These are phyloP conservation scores for Lacanobia oleracea DNA, from an alignment of 2,888 invertebrate genomes.

Conservation along the genomic window DNA sequence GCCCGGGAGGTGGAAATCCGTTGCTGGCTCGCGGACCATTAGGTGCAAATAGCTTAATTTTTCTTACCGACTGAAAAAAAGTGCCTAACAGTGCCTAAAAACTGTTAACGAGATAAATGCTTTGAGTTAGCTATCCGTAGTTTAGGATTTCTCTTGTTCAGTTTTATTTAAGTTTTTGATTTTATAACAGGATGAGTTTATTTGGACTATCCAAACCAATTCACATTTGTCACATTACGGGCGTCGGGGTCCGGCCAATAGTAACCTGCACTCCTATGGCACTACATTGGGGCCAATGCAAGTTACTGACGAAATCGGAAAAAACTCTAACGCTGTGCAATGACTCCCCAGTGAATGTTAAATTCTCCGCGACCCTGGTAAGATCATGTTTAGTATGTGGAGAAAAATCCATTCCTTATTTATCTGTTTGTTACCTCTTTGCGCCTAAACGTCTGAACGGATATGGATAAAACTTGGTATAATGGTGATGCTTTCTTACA, in stretches of 20 bases:
- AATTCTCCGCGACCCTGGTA: slow-evolving; percentile 89
- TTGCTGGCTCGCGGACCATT: too few species aligned
- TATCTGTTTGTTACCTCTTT: neutral
- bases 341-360: slow-evolving; percentile 93
- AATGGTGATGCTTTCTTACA: too few species aligned
- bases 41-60: neutral
- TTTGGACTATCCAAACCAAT: slow-evolving; percentile 85
- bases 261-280: slow-evolving; percentile 91
- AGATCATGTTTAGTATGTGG: slow-evolving; percentile 50
- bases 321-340: slow-evolving; percentile 91
- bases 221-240: slow-evolving; percentile 87
- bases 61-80: neutral
- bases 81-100: neutral
- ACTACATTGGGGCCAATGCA: slow-evolving; percentile 92
- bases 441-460: too few species aligned
- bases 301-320: slow-evolving; percentile 88
- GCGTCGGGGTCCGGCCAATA: slow-evolving; percentile 92
- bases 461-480: too few species aligned
- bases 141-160: neutral
- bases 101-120: neutral
- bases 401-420: neutral
- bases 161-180: neutral
- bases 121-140: neutral
- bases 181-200: slow-evolving; percentile 74
- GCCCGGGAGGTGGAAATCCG: too few species aligned